A percentile compares a stretch with the other conserved stretches of the same genome.
These are phyloP conservation scores for Gobiocypris rarus DNA, from an alignment of 2,113 vertebrate species.

Conservation along the genomic window DNA sequence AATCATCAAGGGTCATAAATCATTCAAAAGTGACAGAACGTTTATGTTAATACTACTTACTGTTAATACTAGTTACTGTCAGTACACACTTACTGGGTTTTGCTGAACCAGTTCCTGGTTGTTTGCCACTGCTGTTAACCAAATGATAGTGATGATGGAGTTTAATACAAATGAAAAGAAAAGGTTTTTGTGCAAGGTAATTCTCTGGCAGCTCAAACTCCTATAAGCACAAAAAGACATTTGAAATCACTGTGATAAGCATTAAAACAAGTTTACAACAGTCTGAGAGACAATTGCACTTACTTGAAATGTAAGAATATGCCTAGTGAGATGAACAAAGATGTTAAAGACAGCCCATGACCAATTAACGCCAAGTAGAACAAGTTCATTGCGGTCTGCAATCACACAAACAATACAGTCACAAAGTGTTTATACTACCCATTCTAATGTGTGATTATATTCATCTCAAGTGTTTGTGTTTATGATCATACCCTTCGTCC, in stretches of 20 bases:
- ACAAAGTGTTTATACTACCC: not conserved
- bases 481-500: constrained; percentile 83
- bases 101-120: constrained; percentile 89
- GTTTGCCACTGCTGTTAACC: constrained; percentile 87
- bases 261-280: not conserved
- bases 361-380: constrained; percentile 96
- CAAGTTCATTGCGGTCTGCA: constrained; percentile 92
- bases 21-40: no score
- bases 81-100: constrained; percentile 85
- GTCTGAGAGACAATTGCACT: constrained; percentile 65
- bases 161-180: constrained; percentile 97
- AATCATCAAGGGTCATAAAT: no score
- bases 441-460: constrained; percentile 20
- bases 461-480: constrained; percentile 8
- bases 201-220: constrained; percentile 97
- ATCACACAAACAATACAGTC: constrained; percentile 55
- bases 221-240: constrained; percentile 69
- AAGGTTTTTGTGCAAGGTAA: constrained; percentile 98
- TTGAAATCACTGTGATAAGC: not conserved
- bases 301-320: constrained; percentile 99
- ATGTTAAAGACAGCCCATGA: constrained; percentile 90
- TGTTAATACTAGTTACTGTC: no score
- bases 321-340: constrained; percentile 89
- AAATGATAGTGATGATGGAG: constrained; percentile 93
- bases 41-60: no score